Base-by-base conservation (phyloP, 2,113 vertebrate species). In the Polypterus senegalus region DNA sequence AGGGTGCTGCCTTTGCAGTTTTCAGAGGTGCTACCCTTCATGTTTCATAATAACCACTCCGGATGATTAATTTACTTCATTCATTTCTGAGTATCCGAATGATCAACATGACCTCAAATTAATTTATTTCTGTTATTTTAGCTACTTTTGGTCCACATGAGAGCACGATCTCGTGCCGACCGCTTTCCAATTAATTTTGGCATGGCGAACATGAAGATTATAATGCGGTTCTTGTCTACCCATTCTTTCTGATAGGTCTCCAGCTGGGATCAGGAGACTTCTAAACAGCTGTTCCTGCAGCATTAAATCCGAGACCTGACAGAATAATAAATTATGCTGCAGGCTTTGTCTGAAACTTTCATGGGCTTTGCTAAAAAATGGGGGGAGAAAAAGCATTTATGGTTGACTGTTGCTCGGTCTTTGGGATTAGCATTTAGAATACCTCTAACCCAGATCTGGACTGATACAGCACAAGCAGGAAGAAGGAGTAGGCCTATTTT, bases 181-280 rank as follows among this genome's bases (percentile, higher is more conserved):
- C 70, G 66, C 69, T 77, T 68, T 79, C 67, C 71, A 70, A 79
- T 76, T 76, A 73, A 75, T 77, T 71, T 73, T 71, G 66, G 65
- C 61, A 44, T 27, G 61, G 63, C 67, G 57, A 71, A 68, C 55
- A 10, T 61, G 65, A 62, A 59, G 54, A 47, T 49, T 74, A 66
- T 59, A 65, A 54, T 61, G 77, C 69, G 60, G 63, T 69, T 71
- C 49, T 9, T 63, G 61, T 67, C 61, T 74, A 62, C 48, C 1
- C 49, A 60, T 75, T 70, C 70, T 59, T 73, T 67, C 5, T 11
- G 77, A 76, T 55, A 69, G 63, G 71, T 70, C 54, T 64, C 43
- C 69, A 72, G 66, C 68, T 67, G 66, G 59, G 67, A 71, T 63
- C 81, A 61, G 66, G 65, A 77, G 66, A 69, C 61, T 54, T 55